Percentiles rank a stretch among this genome's conserved stretches.
These are phyloP conservation scores for Parnassius apollo DNA, from an alignment of 2,888 invertebrate genomes.

Conservation along the genomic window DNA sequence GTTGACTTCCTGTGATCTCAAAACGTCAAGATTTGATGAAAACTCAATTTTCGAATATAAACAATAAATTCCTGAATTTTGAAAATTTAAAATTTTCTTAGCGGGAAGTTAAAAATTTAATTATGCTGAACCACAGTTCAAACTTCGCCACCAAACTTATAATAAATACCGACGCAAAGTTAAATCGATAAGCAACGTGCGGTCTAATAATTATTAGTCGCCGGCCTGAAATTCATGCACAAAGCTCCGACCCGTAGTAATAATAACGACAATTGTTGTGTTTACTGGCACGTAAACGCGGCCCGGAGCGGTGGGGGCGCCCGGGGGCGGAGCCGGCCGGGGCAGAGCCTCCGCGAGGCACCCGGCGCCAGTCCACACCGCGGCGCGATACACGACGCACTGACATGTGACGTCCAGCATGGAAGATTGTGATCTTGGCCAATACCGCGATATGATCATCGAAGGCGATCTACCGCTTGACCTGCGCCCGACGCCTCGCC, in stretches of 20 bases:
- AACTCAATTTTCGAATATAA: no score
- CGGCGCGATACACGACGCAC: constrained; percentile 68
- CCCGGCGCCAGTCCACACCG: constrained; percentile 64
- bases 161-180: constrained; percentile 70
- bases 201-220: constrained; percentile 79
- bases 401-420: constrained; percentile 74
- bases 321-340: constrained; percentile 49
- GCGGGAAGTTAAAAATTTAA: no score
- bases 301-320: constrained; percentile 46
- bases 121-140: neutral
- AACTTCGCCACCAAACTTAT: constrained; percentile 31
- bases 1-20: no score
- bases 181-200: constrained; percentile 69
- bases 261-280: constrained; percentile 82
- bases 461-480: constrained; percentile 25
- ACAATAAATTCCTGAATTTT: no score
- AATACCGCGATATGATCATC: constrained; percentile 63
- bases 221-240: constrained; percentile 81
- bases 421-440: constrained; percentile 76
- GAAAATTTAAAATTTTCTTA: no score
- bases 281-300: constrained; percentile 80
- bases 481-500: constrained; percentile 53
- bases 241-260: constrained; percentile 80
- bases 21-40: no score
- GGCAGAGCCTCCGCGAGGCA: constrained; percentile 55